Base-by-base conservation (phyloP, 2,888 invertebrate species). In the Spodoptera littoralis region DNA sequence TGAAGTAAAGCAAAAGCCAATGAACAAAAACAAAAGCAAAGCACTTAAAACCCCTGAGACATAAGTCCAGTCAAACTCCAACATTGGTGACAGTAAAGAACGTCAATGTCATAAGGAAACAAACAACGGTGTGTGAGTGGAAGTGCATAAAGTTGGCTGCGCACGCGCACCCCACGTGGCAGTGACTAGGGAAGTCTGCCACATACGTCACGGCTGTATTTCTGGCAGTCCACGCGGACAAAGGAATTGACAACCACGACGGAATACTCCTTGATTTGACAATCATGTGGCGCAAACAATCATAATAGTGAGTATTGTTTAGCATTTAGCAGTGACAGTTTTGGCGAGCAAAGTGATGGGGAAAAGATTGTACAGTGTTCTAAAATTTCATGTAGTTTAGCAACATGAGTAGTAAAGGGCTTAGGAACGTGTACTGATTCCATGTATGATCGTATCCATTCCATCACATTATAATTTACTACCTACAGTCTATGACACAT, bases 151-250 rank as follows among this genome's bases (percentile, higher is more conserved):
- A 59, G 51, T 55, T 59, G 55, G 51, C 55, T 13, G 11, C 54
- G 57, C 73, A 63, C 57, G 55, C 63, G 57, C 59, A 49, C 44
- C n/a, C 42, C 79, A 69, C 73, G 65, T 76, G 79, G 58, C 47
- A n/a, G 64, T 73, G 80, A 76, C 65, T 59, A 73, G 67, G 56
- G 48, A 60, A 42, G 54, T 64, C 56, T 70, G 56, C 50, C 65
- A 48, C 71, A 53, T 54, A 69, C 66, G 66, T 64, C 64, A 65
- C 65, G 13, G 57, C 69, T 27, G 44, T 72, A 76, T 76, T 76
- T 72, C 46, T 76, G 70, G 70, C 62, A 22, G 58, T 41, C 49
- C 50, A 45, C 56, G 30, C 22, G 60, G 72, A 72, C 76, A 76
- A 76, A 72, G 72, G 71, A 59, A 75, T 47, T 24, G 47, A 41